Evolutionary conservation across 2,888 invertebrate genomes (phyloP).

Genomic region (Hypolimnas misippus): DNA sequence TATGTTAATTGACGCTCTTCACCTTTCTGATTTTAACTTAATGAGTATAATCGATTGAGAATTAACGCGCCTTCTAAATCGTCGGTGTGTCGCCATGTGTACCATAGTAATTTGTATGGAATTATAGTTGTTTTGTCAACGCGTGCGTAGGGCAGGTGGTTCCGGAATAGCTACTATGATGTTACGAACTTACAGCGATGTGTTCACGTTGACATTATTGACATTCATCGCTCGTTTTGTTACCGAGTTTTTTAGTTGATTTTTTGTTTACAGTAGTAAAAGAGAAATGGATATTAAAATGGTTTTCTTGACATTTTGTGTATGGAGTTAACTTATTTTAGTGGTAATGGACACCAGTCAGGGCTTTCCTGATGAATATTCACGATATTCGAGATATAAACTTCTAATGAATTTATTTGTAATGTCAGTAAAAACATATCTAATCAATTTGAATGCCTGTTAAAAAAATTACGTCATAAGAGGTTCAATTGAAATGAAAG

Average conservation of each 20-base stretch:
- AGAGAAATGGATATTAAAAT: slow-evolving; percentile 9
- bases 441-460: slow-evolving; percentile 14
- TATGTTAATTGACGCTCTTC: slow-evolving; percentile 38
- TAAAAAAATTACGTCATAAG: neutral
- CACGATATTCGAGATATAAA: slow-evolving; percentile 33
- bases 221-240: neutral
- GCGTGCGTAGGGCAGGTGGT: slow-evolving; percentile 48
- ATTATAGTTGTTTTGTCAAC: slow-evolving; percentile 58
- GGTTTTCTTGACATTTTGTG: too few species aligned
- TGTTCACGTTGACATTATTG: too few species aligned
- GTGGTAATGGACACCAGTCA: slow-evolving; percentile 16
- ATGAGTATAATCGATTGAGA: slow-evolving; percentile 46
- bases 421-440: slow-evolving; percentile 11
- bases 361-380: slow-evolving; percentile 34
- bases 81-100: slow-evolving; percentile 37
- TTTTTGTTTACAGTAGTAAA: neutral
- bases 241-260: neutral
- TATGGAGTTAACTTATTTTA: neutral
- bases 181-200: neutral
- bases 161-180: slow-evolving; percentile 15
- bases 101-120: slow-evolving; percentile 52
- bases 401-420: slow-evolving; percentile 28
- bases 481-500: neutral
- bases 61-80: slow-evolving; percentile 45
- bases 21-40: slow-evolving; percentile 36